phyloP scores from a whole-genome alignment of 2,888 invertebrate species.

The Acanthoscelides obtectus region DNA sequence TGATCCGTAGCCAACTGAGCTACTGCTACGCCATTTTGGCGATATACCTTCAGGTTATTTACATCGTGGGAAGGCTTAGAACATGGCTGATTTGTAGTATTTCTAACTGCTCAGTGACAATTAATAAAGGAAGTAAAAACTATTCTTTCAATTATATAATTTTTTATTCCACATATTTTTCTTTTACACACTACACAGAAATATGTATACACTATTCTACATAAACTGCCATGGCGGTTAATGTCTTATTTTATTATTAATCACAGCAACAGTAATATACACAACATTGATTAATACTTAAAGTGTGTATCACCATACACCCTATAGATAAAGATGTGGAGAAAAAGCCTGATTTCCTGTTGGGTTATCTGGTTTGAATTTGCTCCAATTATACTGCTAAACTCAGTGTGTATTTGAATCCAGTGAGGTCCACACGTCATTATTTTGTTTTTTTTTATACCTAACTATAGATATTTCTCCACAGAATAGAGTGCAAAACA shows the following conservation, averaged over 20 bases:
- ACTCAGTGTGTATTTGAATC: too few relatives aligned
- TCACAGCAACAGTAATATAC: slow-evolving; percentile 50
- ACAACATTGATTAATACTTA: slow-evolving; percentile 39
- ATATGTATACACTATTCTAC: slow-evolving; percentile 35
- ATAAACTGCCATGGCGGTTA: slow-evolving; percentile 35
- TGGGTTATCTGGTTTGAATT: too few relatives aligned
- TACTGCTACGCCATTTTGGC: too few relatives aligned
- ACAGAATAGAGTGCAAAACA: background rate
- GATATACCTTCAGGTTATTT: too few relatives aligned
- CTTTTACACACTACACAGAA: slow-evolving; percentile 47
- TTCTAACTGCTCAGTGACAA: too few relatives aligned
- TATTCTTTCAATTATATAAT: slow-evolving; percentile 18
- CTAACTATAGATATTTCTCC: background rate
- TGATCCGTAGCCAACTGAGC: too few relatives aligned
- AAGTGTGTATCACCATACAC: slow-evolving; percentile 31
- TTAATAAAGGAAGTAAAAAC: background rate
- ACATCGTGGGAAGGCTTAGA: too few relatives aligned
- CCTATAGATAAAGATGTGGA: slow-evolving; percentile 19
- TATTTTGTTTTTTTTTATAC: too few relatives aligned
- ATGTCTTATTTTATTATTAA: slow-evolving; percentile 39
- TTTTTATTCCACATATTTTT: slow-evolving; percentile 44
- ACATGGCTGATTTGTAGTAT: too few relatives aligned
- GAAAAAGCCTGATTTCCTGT: slow-evolving; percentile 15
- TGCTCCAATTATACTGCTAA: too few relatives aligned
- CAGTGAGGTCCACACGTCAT: too few relatives aligned